A percentile compares a stretch with the other conserved stretches of the same genome.
phyloP scores from a whole-genome alignment of 2,113 vertebrate genomes.

The Zosterops hypoxanthus region DNA sequence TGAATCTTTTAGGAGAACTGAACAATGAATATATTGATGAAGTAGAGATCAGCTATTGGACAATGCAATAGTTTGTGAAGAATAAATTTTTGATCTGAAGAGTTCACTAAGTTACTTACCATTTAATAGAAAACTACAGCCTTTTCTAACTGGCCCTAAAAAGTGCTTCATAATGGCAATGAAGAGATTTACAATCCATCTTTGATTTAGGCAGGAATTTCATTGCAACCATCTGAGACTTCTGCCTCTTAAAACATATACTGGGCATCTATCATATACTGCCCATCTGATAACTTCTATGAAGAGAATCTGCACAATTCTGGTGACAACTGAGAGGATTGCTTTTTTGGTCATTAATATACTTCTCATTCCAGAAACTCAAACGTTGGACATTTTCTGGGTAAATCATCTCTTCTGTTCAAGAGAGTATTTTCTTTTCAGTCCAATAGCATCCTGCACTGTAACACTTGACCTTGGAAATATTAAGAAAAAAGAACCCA shows the following conservation, averaged over 20 bases:
- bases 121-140: background rate
- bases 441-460: background rate
- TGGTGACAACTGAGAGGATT: background rate
- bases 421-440: background rate
- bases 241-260: background rate
- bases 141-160: background rate
- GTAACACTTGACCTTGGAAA: background rate
- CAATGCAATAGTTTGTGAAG: background rate
- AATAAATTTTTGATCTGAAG: background rate
- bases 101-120: background rate
- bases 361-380: background rate
- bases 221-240: background rate
- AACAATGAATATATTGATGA: background rate
- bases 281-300: background rate
- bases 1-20: background rate
- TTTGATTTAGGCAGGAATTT: background rate
- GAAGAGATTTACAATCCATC: background rate
- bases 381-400: background rate
- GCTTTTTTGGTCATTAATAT: background rate
- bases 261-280: background rate
- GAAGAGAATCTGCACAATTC: background rate
- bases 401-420: background rate
- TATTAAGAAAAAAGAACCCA: background rate
- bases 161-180: background rate
- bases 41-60: background rate